phyloP scores from a whole-genome alignment of 2,888 invertebrate genomes.

The Pseudococcus jackbeardsleyi region DNA sequence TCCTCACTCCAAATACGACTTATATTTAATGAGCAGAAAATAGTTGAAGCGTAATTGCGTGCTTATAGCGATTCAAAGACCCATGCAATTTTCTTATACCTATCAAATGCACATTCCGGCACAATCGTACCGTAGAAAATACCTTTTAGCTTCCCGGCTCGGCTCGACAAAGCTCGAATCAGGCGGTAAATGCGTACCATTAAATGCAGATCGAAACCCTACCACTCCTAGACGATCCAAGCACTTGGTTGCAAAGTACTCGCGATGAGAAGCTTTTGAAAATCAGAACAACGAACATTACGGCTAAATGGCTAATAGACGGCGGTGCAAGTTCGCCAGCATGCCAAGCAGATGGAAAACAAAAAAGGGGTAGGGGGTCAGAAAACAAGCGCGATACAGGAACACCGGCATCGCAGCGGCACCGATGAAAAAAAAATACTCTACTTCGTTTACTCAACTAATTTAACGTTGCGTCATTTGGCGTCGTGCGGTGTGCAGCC shows the following conservation, averaged over 20 bases:
- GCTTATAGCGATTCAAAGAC: not conserved
- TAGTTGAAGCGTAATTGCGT: not conserved
- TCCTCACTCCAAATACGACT: too few species aligned
- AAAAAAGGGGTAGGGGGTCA: not conserved
- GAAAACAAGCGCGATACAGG: not conserved
- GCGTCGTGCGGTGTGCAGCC: not conserved
- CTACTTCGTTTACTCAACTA: constrained; percentile 5
- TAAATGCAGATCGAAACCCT: constrained; percentile 3
- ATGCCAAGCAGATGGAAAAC: not conserved
- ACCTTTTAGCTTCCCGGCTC: not conserved
- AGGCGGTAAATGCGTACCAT: not conserved
- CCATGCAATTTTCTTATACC: not conserved
- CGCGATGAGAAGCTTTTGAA: not conserved
- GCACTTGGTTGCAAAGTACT: not conserved
- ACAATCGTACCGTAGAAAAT: not conserved
- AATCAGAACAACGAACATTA: not conserved
- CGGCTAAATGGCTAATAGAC: not conserved
- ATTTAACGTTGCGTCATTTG: constrained; percentile 16
- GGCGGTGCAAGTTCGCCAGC: not conserved
- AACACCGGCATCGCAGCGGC: not conserved
- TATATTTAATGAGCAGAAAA: not conserved
- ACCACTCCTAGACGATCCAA: not conserved
- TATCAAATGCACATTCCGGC: constrained; percentile 1
- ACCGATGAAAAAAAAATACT: not conserved
- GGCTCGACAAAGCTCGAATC: not conserved